These are phyloP conservation scores for Daptonema setosum DNA, from an alignment of 2,888 invertebrate species.

Conservation along the genomic window DNA sequence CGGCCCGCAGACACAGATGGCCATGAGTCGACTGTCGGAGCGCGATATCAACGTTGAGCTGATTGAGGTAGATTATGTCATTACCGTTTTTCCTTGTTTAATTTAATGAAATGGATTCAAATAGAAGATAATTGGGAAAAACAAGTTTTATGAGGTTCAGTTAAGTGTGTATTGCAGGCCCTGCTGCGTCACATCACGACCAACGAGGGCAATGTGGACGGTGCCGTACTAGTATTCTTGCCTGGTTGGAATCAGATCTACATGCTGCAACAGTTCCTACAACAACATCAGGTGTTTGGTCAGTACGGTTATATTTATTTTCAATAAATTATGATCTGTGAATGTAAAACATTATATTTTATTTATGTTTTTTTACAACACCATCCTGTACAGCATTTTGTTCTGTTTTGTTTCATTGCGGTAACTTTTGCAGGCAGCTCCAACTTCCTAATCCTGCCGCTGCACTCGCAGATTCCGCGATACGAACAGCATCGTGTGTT, in stretches of 20 bases:
- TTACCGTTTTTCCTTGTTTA: background rate
- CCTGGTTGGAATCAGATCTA: constrained; percentile 96
- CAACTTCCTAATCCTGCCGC: constrained; percentile 56
- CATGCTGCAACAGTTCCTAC: constrained; percentile 61
- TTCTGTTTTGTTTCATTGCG: background rate
- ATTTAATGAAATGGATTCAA: background rate
- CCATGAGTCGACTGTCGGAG: constrained; percentile 58
- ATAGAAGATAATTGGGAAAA: too few relatives aligned
- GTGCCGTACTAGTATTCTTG: constrained; percentile 72
- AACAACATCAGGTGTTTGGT: constrained; percentile 50
- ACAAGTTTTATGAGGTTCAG: too few relatives aligned
- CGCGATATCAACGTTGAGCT: constrained; percentile 79
- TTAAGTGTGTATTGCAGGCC: constrained; percentile 29
- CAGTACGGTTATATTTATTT: constrained; percentile 21
- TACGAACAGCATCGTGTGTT: constrained; percentile 83
- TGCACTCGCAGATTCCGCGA: constrained; percentile 89
- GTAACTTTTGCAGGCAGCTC: constrained; percentile 20
- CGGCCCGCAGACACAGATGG: constrained; percentile 27
- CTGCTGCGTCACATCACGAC: constrained; percentile 37
- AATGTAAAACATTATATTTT: background rate
- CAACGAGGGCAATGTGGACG: constrained; percentile 38
- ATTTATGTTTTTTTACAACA: background rate
- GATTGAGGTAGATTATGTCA: constrained; percentile 42
- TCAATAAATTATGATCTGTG: background rate
- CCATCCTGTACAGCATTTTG: background rate